Conservation (phyloP, 2,797 vertebrate species). For the Alosa sapidissima region DNA sequence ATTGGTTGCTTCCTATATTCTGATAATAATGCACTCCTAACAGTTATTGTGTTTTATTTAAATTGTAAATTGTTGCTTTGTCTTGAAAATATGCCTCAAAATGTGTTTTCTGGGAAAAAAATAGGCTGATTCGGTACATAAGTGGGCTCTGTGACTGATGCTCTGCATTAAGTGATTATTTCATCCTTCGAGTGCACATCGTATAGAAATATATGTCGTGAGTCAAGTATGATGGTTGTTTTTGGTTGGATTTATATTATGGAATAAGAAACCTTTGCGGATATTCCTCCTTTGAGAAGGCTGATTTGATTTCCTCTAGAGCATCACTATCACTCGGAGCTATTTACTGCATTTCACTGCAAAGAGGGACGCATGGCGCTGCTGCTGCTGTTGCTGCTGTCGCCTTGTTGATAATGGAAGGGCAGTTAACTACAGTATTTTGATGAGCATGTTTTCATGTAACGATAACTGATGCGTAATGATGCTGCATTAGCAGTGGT, state of each 20-base stretch:
- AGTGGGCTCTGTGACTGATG: neutral
- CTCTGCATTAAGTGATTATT: neutral
- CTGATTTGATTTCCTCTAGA: slow-evolving; percentile 1
- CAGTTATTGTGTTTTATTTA: neutral
- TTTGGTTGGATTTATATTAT: neutral
- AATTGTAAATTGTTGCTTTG: neutral
- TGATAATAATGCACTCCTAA: neutral
- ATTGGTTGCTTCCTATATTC: neutral
- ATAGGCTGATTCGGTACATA: neutral
- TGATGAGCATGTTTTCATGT: neutral
- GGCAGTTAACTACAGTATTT: neutral
- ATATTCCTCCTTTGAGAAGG: slow-evolving; percentile 9
- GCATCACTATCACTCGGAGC: slow-evolving; percentile 5
- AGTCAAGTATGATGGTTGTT: neutral
- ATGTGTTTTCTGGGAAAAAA: neutral
- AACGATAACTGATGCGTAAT: neutral
- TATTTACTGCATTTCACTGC: slow-evolving; percentile 45
- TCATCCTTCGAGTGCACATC: neutral
- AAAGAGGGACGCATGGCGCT: slow-evolving; percentile 40
- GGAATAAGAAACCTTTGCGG: neutral
- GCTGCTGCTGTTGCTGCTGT: slow-evolving; percentile 38
- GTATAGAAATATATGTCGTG: neutral
- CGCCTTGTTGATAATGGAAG: neutral
- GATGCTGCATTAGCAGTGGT: neutral
- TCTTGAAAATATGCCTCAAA: neutral